A percentile compares a stretch with the other conserved stretches of the same genome.
Evolutionary conservation across 2,797 vertebrate species (phyloP).

Genomic region (Melopsittacus undulatus): DNA sequence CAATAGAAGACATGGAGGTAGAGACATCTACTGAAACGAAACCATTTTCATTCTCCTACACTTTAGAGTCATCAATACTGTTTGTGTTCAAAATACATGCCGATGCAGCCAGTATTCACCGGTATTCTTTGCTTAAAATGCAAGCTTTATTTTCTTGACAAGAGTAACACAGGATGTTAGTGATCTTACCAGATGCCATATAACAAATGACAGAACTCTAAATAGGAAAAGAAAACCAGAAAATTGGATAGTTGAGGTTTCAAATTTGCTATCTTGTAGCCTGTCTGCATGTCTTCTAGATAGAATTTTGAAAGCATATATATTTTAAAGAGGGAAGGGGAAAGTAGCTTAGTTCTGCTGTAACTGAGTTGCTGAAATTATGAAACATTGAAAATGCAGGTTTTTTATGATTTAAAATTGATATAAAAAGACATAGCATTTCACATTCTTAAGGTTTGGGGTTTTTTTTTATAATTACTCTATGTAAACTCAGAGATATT

Average conservation of each 20-base stretch:
- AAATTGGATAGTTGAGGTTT: not conserved
- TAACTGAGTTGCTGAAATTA: not conserved
- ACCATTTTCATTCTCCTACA: not conserved
- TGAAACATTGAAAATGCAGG: not conserved
- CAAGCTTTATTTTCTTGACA: not conserved
- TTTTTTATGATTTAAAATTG: not conserved
- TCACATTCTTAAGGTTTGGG: not conserved
- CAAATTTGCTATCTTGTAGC: not conserved
- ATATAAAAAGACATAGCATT: not conserved
- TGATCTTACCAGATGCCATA: not conserved
- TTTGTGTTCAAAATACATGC: not conserved
- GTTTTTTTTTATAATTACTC: not conserved
- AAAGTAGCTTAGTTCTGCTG: not conserved
- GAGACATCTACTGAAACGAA: not conserved
- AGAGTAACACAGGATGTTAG: not conserved
- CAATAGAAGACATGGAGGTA: not conserved
- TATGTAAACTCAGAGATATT: not conserved
- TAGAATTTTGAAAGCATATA: not conserved
- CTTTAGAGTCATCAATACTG: not conserved
- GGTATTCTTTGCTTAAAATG: not conserved
- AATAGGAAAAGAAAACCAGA: not conserved
- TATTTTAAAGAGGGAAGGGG: not conserved
- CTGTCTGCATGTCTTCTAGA: not conserved
- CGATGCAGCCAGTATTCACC: not conserved
- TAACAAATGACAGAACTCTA: not conserved